Conservation (phyloP, 2,888 invertebrate genomes). For the Ophraella communa region DNA sequence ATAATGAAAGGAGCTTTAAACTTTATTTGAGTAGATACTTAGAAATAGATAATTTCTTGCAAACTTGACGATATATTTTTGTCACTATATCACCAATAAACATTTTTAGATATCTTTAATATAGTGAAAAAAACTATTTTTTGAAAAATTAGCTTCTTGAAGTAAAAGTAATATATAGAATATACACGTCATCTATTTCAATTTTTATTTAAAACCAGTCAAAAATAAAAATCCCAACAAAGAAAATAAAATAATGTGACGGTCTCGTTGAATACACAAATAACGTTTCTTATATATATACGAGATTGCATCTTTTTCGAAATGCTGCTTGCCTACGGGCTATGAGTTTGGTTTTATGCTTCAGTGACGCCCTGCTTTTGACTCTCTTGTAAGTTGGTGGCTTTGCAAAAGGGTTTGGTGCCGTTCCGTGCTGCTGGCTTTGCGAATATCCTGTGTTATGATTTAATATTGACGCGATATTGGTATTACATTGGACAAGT, state of each 20-base stretch:
- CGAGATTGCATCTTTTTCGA: conserved; percentile 23
- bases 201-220: neutral
- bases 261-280: conserved; percentile 22
- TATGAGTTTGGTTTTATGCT: conserved; percentile 27
- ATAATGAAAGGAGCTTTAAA: no score
- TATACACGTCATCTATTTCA: neutral
- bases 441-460: conserved; percentile 28
- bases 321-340: conserved; percentile 24
- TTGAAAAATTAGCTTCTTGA: no score
- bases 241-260: conserved; percentile 25
- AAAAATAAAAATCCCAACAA: conserved; percentile 12
- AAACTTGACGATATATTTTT: no score
- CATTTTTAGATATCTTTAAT: no score
- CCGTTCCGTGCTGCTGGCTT: conserved; percentile 23
- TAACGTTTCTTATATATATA: conserved; percentile 30
- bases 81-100: no score
- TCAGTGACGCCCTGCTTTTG: conserved; percentile 15
- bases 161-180: no score
- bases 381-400: conserved; percentile 19
- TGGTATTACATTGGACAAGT: conserved; percentile 19
- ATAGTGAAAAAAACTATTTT: no score
- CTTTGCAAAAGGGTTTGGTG: conserved; percentile 21
- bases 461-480: conserved; percentile 28
- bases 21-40: no score
- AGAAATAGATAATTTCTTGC: no score